A percentile compares a stretch with the other conserved stretches of the same genome.
phyloP scores from a whole-genome alignment of 2,113 vertebrate genomes.

The Leuciscus idus region DNA sequence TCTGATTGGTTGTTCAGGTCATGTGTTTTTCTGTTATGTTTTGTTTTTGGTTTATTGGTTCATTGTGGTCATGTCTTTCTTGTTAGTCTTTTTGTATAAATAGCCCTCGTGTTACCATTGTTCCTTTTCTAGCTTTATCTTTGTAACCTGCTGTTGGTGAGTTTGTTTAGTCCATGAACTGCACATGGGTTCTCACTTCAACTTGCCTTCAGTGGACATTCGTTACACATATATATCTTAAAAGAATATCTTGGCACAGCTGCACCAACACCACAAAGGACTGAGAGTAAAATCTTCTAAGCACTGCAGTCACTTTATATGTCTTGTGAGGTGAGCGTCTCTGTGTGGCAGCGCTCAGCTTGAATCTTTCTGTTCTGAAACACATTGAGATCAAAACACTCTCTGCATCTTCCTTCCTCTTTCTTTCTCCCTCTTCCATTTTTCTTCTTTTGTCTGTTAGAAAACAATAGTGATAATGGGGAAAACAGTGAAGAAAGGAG shows the following conservation, averaged over 20 bases:
- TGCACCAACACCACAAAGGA: neutral
- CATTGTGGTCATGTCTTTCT: no score
- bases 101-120: no score
- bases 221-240: neutral
- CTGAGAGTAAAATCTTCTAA: neutral
- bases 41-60: no score
- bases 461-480: conserved; percentile 12
- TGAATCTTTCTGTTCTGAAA: conserved; percentile 33
- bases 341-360: conserved; percentile 21
- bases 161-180: no score
- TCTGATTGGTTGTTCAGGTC: no score
- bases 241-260: neutral
- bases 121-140: no score
- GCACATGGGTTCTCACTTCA: no score
- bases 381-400: conserved; percentile 46
- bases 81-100: no score
- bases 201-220: no score
- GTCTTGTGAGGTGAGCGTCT: neutral
- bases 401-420: neutral
- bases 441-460: conserved; percentile 20
- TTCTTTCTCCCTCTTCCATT: neutral
- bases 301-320: conserved; percentile 9
- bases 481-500: conserved; percentile 6
- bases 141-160: no score
- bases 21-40: no score